Base-by-base conservation (phyloP, 2,113 vertebrate species). In the Hippocampus zosterae region DNA sequence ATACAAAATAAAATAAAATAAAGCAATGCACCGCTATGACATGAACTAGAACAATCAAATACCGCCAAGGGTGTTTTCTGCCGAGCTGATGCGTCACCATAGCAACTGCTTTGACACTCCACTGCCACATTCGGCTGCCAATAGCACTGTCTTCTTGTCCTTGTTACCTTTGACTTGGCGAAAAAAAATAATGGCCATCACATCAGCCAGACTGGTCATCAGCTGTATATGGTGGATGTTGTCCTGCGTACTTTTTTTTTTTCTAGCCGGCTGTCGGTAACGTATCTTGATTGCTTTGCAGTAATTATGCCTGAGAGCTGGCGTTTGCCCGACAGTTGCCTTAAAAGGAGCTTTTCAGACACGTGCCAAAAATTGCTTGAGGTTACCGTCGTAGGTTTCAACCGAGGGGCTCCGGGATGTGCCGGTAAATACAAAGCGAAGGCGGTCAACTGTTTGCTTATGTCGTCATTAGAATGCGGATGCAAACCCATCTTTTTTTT, bases 71-170 rank as follows among this genome's bases (percentile, higher is more conserved):
- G 16, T 50, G 46, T 65, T 27, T 74, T 78, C 56, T 76, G 78
- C 78, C 74, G 68, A 79, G 75, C 71, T 67, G 56, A 71, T 85
- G 60, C 70, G 85, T 90, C 81, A 80, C 89, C 82, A 89, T 89
- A 79, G 85, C 78, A 90, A 91, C 88, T 65, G 56, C 70, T 87
- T 88, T 87, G 85, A 88, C 87, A 82, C 82, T 81, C 70, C 81
- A 79, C 82, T 89, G 75, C 78, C 76, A 65, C 27, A 18, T 18
- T 18, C 5, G 57, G 25, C 13, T 60, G 27, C 23, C 57, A 33
- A 16, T 16, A 33, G 5, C 15, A 29, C 27, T 2, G 2, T 15
- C 15, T 23, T 56, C 23, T 29, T 57, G 56, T 57, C 10, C 6
- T 15, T 60, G 29, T 60, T 68, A 78, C 46, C 79, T 67, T 63